phyloP scores from a whole-genome alignment of 2,888 invertebrate species.

The Pristionchus mayeri region DNA sequence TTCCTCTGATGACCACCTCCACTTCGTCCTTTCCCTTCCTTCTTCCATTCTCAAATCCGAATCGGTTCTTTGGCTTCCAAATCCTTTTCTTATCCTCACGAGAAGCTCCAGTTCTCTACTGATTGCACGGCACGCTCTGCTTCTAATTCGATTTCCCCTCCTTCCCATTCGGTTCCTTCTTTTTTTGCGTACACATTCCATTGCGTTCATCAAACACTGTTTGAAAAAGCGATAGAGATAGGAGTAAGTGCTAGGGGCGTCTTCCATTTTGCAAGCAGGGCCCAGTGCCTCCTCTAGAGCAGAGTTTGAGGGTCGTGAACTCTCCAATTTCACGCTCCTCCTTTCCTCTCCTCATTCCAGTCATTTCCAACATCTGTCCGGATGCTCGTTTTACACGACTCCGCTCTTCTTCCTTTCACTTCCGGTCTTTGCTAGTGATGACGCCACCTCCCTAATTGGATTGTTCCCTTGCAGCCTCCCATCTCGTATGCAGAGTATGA shows the following conservation, averaged over 20 bases:
- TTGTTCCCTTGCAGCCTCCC: conserved; percentile 28
- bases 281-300: neutral
- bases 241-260: neutral
- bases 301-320: neutral
- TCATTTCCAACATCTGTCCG: conserved; percentile 30
- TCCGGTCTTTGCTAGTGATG: conserved; percentile 6
- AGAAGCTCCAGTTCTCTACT: neutral
- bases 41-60: neutral
- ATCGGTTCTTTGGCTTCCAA: neutral
- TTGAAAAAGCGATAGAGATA: neutral
- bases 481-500: conserved; percentile 48
- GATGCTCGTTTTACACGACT: conserved; percentile 21
- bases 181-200: neutral
- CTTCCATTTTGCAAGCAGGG: neutral
- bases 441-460: conserved; percentile 9
- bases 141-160: conserved; percentile 25
- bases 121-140: neutral
- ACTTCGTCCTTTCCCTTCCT: neutral
- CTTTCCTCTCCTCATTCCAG: conserved; percentile 27
- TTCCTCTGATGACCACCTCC: neutral
- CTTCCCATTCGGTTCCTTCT: neutral
- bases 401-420: neutral
- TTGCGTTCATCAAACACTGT: conserved; percentile 22
- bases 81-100: neutral
- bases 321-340: neutral